phyloP scores from a whole-genome alignment of 2,797 vertebrate genomes.

The Neostethus bicornis region DNA sequence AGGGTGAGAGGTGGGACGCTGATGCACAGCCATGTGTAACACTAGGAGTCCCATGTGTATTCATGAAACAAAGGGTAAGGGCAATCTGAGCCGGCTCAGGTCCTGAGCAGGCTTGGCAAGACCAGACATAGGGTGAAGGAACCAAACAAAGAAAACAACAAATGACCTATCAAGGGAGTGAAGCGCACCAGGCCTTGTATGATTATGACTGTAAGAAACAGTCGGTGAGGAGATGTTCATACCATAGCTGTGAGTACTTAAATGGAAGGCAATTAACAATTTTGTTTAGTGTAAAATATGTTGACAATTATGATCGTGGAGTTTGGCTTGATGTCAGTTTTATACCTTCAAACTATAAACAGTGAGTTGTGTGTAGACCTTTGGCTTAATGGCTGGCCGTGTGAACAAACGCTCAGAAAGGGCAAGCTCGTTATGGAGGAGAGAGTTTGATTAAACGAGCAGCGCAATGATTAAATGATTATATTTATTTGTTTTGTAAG shows the following conservation, averaged over 20 bases:
- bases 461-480: conserved; percentile 73
- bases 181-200: too few species aligned
- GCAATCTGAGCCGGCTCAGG: too few species aligned
- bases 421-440: conserved; percentile 67
- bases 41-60: too few species aligned
- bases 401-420: conserved; percentile 74
- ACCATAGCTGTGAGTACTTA: neutral
- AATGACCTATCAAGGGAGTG: too few species aligned
- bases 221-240: too few species aligned
- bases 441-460: conserved; percentile 64
- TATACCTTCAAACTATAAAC: conserved; percentile 43
- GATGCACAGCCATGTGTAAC: too few species aligned
- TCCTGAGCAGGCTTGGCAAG: too few species aligned
- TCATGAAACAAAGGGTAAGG: too few species aligned
- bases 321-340: conserved; percentile 20
- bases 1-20: too few species aligned
- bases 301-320: conserved; percentile 34
- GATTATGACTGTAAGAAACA: too few species aligned
- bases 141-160: too few species aligned
- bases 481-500: conserved; percentile 64
- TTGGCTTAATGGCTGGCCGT: conserved; percentile 58
- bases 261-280: conserved; percentile 33
- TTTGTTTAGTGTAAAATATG: conserved; percentile 44
- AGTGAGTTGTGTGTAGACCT: conserved; percentile 49
- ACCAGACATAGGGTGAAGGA: too few species aligned